Base-by-base conservation (phyloP, 37 sponge, comb jelly and placozoan genomes). In the Diacarnus erythraeanus region DNA sequence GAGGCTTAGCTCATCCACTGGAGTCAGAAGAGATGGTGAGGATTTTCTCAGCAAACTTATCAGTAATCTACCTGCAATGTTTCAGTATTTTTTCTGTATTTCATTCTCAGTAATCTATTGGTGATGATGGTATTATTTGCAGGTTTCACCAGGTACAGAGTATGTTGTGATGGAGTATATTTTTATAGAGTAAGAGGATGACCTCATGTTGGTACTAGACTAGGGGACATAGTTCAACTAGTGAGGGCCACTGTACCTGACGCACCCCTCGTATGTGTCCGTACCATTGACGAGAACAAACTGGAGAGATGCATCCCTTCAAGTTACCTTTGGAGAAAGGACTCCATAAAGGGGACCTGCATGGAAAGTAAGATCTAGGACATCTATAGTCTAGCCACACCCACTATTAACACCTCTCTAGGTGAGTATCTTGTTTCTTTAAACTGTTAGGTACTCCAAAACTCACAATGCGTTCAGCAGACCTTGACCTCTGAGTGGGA, bases 141-240 rank as follows among this genome's bases (percentile, higher is more conserved):
- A 51, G 74, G 47, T 34, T 9, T 51, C 74, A 26, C 42, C 42
- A 30, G 89, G 84, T 2, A 83, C 83, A 10, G 56, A 74, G 74
- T 88, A 73, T 51, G 73, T 90, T 33, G 91, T 90, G 68, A 69
- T 90, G 86, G 91, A 90, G 78, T 78, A 83, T 34, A 85, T 90
- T 57, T 82, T 90, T 30, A 42, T 90, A 72, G 91, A 90, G 33
- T 86, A 80, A 21, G 83, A 78, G 2, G 90, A 90, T 42, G 91
- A 90, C 42, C 38, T 82, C 27, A 58, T 41, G 38, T 59, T 90
- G 35, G 82, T 81, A 38, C n/a, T n/a, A n/a, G n/a, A n/a, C 82
- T 82, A 18, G 91, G 91, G 18, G 91, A 90, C 2, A 59, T 78
- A 20, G 91, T 90, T 58, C 66, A 81, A 60, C 82, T 90, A 0